Evolutionary conservation across 2,888 invertebrate species (phyloP).

Genomic region (Drosophila kambysellisi): DNA sequence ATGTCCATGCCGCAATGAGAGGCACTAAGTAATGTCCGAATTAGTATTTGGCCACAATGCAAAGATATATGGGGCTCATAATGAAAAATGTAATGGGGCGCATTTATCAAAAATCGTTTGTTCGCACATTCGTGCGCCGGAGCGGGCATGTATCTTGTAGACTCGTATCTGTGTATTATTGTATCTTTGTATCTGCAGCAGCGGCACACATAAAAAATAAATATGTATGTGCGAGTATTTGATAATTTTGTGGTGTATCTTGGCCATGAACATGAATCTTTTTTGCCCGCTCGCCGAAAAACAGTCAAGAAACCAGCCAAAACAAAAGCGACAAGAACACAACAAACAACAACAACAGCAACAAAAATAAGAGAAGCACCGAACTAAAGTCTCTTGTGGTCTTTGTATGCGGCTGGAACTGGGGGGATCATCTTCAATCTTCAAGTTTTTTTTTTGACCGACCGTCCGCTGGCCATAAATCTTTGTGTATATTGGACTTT

Average conservation of each 20-base stretch:
- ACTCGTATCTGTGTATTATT: slow-evolving; percentile 39
- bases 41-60: slow-evolving; percentile 51
- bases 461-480: slow-evolving; percentile 79
- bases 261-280: slow-evolving; percentile 75
- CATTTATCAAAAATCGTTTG: slow-evolving; percentile 81
- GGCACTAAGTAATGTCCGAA: slow-evolving; percentile 26
- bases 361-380: slow-evolving; percentile 24
- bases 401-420: slow-evolving; percentile 43
- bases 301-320: slow-evolving; percentile 23
- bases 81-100: slow-evolving; percentile 72
- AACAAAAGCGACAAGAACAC: slow-evolving; percentile 45
- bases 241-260: slow-evolving; percentile 71
- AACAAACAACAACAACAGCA: slow-evolving; percentile 9
- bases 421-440: slow-evolving; percentile 65
- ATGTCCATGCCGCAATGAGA: slow-evolving; percentile 35
- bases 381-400: slow-evolving; percentile 41
- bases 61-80: slow-evolving; percentile 65
- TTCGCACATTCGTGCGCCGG: slow-evolving; percentile 40
- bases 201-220: slow-evolving; percentile 63
- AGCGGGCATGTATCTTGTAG: slow-evolving; percentile 43
- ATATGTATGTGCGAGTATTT: slow-evolving; percentile 63
- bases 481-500: slow-evolving; percentile 84
- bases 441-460: slow-evolving; percentile 40
- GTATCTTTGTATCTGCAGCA: slow-evolving; percentile 49
- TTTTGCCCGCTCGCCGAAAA: slow-evolving; percentile 41